phyloP scores from a whole-genome alignment of 1,140 invertebrate species.

The Ericerus pela region DNA sequence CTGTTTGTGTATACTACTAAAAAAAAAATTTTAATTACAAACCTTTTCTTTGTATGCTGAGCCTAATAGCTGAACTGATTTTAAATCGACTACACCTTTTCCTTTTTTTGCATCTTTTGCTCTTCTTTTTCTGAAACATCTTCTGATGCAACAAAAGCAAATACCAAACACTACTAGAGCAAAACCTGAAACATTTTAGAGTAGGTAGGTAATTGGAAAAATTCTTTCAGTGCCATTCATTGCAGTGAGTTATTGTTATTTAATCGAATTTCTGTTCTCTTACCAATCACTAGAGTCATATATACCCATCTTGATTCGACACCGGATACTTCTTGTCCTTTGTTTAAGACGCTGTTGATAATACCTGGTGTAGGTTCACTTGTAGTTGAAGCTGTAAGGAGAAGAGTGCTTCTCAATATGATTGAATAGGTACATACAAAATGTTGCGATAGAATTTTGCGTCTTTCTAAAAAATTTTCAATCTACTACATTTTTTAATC shows the following conservation, averaged over 20 bases:
- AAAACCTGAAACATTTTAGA: slow-evolving; percentile 42
- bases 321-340: too few relatives aligned
- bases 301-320: not conserved
- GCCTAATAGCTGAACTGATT: slow-evolving; percentile 86
- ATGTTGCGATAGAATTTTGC: too few relatives aligned
- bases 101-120: slow-evolving; percentile 94
- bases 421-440: too few relatives aligned
- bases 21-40: slow-evolving; percentile 24
- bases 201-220: not conserved
- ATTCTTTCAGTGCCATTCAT: not conserved
- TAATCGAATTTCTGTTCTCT: not conserved
- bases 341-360: too few relatives aligned
- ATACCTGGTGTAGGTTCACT: too few relatives aligned
- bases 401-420: too few relatives aligned
- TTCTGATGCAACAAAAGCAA: slow-evolving; percentile 84
- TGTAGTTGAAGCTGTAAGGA: too few relatives aligned
- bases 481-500: too few relatives aligned
- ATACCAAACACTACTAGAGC: slow-evolving; percentile 67
- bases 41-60: slow-evolving; percentile 97
- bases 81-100: slow-evolving; percentile 86
- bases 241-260: not conserved
- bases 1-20: too few relatives aligned
- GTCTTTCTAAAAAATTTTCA: too few relatives aligned
- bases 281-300: not conserved
- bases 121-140: slow-evolving; percentile 84